phyloP scores from a whole-genome alignment of 1,140 invertebrate species.

The Achroia grisella region DNA sequence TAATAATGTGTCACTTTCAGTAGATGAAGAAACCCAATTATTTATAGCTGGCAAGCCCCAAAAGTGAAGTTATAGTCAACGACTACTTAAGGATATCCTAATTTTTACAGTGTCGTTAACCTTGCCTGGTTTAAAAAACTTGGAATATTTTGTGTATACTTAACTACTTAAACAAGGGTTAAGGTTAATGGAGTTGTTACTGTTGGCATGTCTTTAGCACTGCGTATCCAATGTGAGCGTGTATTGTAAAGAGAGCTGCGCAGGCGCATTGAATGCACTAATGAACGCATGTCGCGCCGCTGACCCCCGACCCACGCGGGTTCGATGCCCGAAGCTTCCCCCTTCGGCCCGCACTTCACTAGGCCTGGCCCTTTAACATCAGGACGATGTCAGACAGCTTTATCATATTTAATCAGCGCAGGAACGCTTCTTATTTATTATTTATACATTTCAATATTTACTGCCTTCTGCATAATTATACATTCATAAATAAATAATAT shows the following conservation, averaged over 20 bases:
- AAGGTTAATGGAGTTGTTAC: neutral
- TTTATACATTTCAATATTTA: too few relatives aligned
- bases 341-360: neutral
- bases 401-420: constrained; percentile 38
- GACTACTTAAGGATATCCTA: too few relatives aligned
- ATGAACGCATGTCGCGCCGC: constrained; percentile 57
- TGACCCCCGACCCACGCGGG: constrained; percentile 66
- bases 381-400: constrained; percentile 37
- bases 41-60: too few relatives aligned
- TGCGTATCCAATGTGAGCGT: constrained; percentile 5
- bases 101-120: neutral
- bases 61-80: too few relatives aligned
- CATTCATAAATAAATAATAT: too few relatives aligned
- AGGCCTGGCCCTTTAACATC: constrained; percentile 13
- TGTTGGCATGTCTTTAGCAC: constrained; percentile 1
- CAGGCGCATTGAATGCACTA: constrained; percentile 45
- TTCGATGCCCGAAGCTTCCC: constrained; percentile 33
- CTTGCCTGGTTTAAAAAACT: neutral
- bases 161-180: too few relatives aligned
- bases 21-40: too few relatives aligned
- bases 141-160: neutral
- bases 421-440: neutral
- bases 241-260: constrained; percentile 19
- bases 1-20: too few relatives aligned
- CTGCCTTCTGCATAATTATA: too few relatives aligned